Conservation (phyloP, 2,113 vertebrate species). For the Oplegnathus fasciatus region DNA sequence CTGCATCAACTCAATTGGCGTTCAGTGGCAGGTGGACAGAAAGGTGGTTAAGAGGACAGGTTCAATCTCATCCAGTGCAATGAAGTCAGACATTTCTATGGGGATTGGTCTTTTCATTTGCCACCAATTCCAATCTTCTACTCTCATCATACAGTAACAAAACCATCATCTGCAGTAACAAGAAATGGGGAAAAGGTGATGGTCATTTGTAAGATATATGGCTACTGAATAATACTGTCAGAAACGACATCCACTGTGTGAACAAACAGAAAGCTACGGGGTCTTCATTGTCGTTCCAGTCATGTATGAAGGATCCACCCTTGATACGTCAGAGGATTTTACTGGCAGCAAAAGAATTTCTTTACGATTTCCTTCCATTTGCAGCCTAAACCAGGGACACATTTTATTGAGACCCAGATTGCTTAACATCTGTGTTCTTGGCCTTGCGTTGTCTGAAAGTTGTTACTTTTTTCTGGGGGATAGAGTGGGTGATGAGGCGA, state of each 20-base stretch:
- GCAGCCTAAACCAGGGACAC: constrained; percentile 64
- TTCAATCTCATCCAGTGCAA: constrained; percentile 55
- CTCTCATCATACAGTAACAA: constrained; percentile 51
- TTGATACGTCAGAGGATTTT: constrained; percentile 69
- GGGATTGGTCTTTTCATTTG: constrained; percentile 62
- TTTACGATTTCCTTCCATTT: constrained; percentile 62
- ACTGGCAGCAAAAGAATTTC: constrained; percentile 62
- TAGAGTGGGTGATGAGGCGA: constrained; percentile 66
- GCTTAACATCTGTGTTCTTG: constrained; percentile 67
- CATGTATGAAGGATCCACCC: constrained; percentile 64
- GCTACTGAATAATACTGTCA: constrained; percentile 49
- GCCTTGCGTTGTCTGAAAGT: constrained; percentile 57
- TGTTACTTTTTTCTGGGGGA: constrained; percentile 67
- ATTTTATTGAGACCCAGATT: constrained; percentile 75
- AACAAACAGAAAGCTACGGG: constrained; percentile 51
- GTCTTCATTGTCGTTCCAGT: constrained; percentile 61
- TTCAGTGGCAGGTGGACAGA: constrained; percentile 59
- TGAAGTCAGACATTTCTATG: constrained; percentile 55
- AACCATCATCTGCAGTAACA: constrained; percentile 61
- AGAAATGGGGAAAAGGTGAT: constrained; percentile 25
- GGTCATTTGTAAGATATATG: constrained; percentile 30
- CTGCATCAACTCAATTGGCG: constrained; percentile 54
- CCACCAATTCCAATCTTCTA: constrained; percentile 56
- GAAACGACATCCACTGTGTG: constrained; percentile 50
- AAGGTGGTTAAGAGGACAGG: constrained; percentile 60